phyloP scores from a whole-genome alignment of 2,797 vertebrate genomes.

The Taenioides sp. region DNA sequence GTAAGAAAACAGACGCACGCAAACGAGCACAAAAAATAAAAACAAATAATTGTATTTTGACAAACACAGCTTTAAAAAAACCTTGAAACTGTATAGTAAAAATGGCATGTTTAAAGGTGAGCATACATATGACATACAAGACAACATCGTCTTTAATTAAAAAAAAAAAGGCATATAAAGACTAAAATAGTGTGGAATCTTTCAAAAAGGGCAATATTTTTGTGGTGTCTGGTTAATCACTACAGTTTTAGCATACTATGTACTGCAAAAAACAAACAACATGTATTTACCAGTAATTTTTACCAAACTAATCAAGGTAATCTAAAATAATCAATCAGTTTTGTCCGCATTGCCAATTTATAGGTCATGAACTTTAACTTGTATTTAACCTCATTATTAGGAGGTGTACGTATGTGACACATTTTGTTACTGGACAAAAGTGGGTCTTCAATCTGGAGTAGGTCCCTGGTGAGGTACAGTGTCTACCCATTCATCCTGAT shows the following conservation, averaged over 20 bases:
- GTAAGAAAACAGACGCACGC: slow-evolving; percentile 69
- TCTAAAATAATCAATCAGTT: too few relatives aligned
- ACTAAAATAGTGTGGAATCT: too few relatives aligned
- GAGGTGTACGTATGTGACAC: background rate
- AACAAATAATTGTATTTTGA: background rate
- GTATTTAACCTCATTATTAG: background rate
- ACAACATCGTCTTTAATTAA: background rate
- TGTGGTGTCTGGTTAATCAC: too few relatives aligned
- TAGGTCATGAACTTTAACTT: background rate
- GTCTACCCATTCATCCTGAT: background rate
- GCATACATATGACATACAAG: background rate
- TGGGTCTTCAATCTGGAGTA: slow-evolving; percentile 8
- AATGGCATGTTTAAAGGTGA: background rate
- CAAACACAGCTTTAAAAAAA: background rate
- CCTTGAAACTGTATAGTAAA: background rate
- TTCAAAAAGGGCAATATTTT: too few relatives aligned
- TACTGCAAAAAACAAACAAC: too few relatives aligned
- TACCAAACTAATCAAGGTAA: too few relatives aligned
- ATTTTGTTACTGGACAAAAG: slow-evolving; percentile 5
- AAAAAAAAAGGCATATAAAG: too few relatives aligned
- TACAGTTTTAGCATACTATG: too few relatives aligned
- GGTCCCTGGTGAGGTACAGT: slow-evolving; percentile 10
- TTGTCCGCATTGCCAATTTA: background rate
- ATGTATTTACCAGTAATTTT: too few relatives aligned
- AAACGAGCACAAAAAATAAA: background rate